A percentile compares a stretch with the other conserved stretches of the same genome.
Evolutionary conservation across 2,797 vertebrate genomes (phyloP).

Genomic region (Sebastiscus albofasciatus): DNA sequence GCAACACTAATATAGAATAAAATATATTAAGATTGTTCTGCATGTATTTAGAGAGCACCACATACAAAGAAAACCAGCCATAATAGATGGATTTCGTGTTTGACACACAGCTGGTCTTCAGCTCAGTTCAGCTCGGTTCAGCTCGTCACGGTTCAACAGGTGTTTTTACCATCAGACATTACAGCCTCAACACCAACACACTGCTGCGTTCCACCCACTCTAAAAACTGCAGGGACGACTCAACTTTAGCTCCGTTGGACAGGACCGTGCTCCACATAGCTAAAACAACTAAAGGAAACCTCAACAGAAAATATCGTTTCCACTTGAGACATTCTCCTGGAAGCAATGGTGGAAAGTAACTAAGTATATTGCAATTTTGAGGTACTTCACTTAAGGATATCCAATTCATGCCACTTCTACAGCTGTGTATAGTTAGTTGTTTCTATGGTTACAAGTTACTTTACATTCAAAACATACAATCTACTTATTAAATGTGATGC

Average conservation of each 20-base stretch:
- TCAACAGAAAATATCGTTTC: constrained; percentile 1
- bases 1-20: too few species aligned
- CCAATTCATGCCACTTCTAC: too few species aligned
- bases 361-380: background rate
- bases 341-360: background rate
- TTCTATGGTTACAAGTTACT: background rate
- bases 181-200: constrained; percentile 2
- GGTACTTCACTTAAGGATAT: background rate
- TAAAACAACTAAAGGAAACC: background rate
- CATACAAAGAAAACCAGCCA: background rate
- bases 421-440: too few species aligned
- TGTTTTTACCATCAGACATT: constrained; percentile 66
- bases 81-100: constrained; percentile 10
- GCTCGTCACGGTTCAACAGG: constrained; percentile 44
- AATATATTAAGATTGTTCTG: background rate
- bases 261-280: background rate
- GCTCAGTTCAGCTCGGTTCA: constrained; percentile 7
- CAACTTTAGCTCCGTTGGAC: background rate
- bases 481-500: background rate
- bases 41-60: background rate
- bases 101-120: constrained; percentile 31
- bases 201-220: constrained; percentile 15
- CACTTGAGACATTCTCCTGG: background rate
- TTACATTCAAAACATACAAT: background rate
- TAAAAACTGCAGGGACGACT: background rate